A percentile compares a stretch with the other conserved stretches of the same genome.
phyloP scores from a whole-genome alignment of 2,888 invertebrate genomes.

The Nomada goodeniana region DNA sequence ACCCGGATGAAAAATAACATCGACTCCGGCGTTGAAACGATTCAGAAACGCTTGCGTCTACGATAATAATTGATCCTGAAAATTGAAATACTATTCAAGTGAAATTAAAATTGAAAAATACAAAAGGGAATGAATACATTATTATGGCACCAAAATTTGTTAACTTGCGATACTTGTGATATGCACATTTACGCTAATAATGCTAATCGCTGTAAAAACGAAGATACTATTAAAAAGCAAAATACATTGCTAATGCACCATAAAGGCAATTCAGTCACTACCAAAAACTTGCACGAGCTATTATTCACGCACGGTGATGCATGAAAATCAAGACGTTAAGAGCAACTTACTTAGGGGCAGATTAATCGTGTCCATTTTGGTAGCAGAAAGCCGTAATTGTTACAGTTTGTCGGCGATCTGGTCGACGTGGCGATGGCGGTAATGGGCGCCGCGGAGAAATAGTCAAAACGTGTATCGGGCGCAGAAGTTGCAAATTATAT shows the following conservation, averaged over 20 bases:
- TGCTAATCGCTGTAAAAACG: too few relatives aligned
- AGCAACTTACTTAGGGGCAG: background rate
- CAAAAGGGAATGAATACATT: background rate
- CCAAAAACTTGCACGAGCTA: background rate
- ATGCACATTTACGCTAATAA: too few relatives aligned
- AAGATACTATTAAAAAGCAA: too few relatives aligned
- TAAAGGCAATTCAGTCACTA: background rate
- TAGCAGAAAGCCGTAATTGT: slow-evolving; percentile 42
- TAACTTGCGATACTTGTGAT: too few relatives aligned
- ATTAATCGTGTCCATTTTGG: slow-evolving; percentile 40
- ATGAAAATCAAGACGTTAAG: background rate
- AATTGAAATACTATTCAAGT: background rate
- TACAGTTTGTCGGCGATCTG: slow-evolving; percentile 48
- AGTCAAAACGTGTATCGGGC: slow-evolving; percentile 58
- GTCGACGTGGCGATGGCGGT: slow-evolving; percentile 43
- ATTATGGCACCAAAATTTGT: too few relatives aligned
- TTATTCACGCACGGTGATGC: background rate
- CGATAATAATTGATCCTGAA: background rate
- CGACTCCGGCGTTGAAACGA: slow-evolving; percentile 26
- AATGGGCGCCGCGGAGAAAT: slow-evolving; percentile 36
- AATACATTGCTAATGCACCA: too few relatives aligned
- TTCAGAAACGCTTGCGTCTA: slow-evolving; percentile 26
- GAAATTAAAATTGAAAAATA: background rate
- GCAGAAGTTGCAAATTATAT: slow-evolving; percentile 59
- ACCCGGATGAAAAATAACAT: slow-evolving; percentile 58